These are phyloP conservation scores for Notodonta dromedarius DNA, from an alignment of 2,888 invertebrate species.

Conservation along the genomic window DNA sequence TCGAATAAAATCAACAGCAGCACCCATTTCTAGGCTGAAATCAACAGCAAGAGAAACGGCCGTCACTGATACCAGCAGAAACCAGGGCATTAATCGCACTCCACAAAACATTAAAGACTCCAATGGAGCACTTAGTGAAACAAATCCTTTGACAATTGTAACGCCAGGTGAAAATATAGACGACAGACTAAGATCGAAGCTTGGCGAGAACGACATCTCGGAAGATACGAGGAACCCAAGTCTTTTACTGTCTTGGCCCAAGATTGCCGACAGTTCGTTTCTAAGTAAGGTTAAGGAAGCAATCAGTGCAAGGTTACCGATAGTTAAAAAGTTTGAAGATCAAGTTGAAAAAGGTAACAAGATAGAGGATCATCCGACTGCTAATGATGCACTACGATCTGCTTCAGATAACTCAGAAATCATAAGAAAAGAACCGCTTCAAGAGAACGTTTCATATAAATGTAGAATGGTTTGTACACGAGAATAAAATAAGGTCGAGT, in stretches of 20 bases:
- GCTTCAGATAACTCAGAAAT: slow-evolving; percentile 47
- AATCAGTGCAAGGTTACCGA: slow-evolving; percentile 41
- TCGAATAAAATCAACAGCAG: slow-evolving; percentile 7
- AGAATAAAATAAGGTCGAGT: slow-evolving; percentile 30
- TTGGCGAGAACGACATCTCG: not conserved
- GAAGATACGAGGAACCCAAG: not conserved
- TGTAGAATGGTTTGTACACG: slow-evolving; percentile 70
- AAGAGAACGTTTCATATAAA: slow-evolving; percentile 68
- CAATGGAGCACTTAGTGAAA: slow-evolving; percentile 22
- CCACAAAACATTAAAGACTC: slow-evolving; percentile 8
- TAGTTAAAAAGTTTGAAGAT: slow-evolving; percentile 14
- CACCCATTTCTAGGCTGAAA: slow-evolving; percentile 3
- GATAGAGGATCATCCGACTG: slow-evolving; percentile 1
- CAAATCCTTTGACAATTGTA: slow-evolving; percentile 16
- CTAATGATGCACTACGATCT: slow-evolving; percentile 46
- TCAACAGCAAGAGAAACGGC: not conserved
- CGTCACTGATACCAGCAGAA: not conserved
- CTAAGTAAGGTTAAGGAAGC: slow-evolving; percentile 53
- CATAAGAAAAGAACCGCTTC: slow-evolving; percentile 38
- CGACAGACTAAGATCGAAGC: not conserved
- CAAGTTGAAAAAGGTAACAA: slow-evolving; percentile 6
- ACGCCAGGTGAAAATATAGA: not conserved
- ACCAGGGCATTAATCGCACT: slow-evolving; percentile 4
- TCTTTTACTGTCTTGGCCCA: slow-evolving; percentile 34
- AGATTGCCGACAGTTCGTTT: slow-evolving; percentile 43